Conservation (phyloP, 1,140 invertebrate species). For the Eulimnadia texana region DNA sequence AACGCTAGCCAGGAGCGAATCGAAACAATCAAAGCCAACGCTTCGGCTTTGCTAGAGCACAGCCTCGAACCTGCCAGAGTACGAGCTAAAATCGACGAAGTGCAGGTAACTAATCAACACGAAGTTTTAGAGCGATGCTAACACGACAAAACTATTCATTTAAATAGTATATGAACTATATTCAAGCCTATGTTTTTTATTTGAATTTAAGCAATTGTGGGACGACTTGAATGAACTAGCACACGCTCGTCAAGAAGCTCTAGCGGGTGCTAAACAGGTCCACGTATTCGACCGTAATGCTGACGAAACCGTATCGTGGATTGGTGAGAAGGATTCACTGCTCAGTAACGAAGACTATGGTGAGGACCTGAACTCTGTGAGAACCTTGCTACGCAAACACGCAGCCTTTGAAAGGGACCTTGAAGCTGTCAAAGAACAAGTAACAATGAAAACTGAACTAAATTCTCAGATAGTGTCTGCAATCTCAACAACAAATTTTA, state of each 20-base stretch:
- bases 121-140: no score
- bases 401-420: slow-evolving; percentile 71
- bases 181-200: no score
- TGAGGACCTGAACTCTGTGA: slow-evolving; percentile 61
- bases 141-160: no score
- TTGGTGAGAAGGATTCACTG: slow-evolving; percentile 77
- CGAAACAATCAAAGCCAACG: slow-evolving; percentile 29
- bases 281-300: slow-evolving; percentile 75
- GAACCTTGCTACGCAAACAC: slow-evolving; percentile 43
- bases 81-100: slow-evolving; percentile 57
- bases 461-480: no score
- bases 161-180: no score
- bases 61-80: slow-evolving; percentile 67
- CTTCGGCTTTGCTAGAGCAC: slow-evolving; percentile 48
- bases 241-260: slow-evolving; percentile 75
- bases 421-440: slow-evolving; percentile 69
- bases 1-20: slow-evolving; percentile 50
- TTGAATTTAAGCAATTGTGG: slow-evolving; percentile 79
- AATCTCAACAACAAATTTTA: background rate
- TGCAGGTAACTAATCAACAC: slow-evolving; percentile 30
- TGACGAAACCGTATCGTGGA: slow-evolving; percentile 85
- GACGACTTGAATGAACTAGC: slow-evolving; percentile 84
- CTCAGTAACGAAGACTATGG: slow-evolving; percentile 60
- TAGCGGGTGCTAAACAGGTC: slow-evolving; percentile 85
- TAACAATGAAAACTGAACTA: no score